phyloP scores from a whole-genome alignment of 53 echinoderm and acorn worm species.

The Astropecten irregularis region DNA sequence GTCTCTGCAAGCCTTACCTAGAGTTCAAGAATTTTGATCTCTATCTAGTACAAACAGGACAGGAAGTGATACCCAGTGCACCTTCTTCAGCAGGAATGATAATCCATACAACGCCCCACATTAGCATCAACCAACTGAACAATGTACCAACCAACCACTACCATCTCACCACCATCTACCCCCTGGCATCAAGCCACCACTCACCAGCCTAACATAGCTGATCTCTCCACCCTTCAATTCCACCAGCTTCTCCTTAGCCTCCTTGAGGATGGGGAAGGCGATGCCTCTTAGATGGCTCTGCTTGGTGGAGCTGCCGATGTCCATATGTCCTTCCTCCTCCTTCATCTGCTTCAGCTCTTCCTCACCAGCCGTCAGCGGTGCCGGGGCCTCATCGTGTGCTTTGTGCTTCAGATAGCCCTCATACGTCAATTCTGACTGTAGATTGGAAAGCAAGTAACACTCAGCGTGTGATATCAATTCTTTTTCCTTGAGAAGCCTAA shows the following conservation, averaged over 20 bases:
- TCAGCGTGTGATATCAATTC: too few relatives aligned
- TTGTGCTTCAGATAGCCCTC: conserved; percentile 78
- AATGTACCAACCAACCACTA: too few relatives aligned
- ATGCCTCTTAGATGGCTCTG: conserved; percentile 82
- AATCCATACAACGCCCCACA: too few relatives aligned
- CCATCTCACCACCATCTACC: too few relatives aligned
- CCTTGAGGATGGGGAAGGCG: conserved; percentile 70
- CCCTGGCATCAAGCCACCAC: too few relatives aligned
- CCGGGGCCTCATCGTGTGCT: conserved; percentile 68
- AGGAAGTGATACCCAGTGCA: too few relatives aligned
- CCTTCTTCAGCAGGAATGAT: too few relatives aligned
- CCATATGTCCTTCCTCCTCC: conserved; percentile 65
- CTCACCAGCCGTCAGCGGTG: conserved; percentile 76
- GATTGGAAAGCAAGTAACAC: background rate
- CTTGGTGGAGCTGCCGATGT: conserved; percentile 84
- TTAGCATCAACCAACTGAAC: too few relatives aligned
- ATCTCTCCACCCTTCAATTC: conserved; percentile 40
- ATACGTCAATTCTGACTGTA: conserved; percentile 74
- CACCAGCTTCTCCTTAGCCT: conserved; percentile 61
- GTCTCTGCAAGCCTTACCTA: too few relatives aligned
- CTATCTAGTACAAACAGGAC: too few relatives aligned
- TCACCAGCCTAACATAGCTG: conserved; percentile 87
- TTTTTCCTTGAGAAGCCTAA: too few relatives aligned
- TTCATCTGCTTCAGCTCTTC: conserved; percentile 63
- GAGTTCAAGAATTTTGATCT: too few relatives aligned